phyloP scores from a whole-genome alignment of 2,888 invertebrate genomes.

The Bedellia somnulentella region DNA sequence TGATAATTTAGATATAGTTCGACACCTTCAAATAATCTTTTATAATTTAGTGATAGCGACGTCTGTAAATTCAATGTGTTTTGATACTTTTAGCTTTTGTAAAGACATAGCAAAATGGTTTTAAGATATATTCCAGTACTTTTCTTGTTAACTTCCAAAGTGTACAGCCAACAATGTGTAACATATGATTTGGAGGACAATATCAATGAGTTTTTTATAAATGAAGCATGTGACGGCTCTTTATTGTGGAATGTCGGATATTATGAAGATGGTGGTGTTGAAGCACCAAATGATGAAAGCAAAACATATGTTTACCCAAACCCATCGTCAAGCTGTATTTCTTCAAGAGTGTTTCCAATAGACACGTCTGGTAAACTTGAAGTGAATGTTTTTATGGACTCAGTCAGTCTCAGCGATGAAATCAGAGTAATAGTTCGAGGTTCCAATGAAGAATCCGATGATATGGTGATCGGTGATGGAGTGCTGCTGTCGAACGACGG shows the following conservation, averaged over 20 bases:
- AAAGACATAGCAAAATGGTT: too few species aligned
- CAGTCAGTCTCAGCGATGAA: constrained; percentile 13
- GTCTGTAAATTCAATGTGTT: too few species aligned
- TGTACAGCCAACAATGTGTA: constrained; percentile 18
- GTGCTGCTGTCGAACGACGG: constrained; percentile 1
- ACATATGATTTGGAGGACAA: constrained; percentile 22
- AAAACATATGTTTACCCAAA: constrained; percentile 16
- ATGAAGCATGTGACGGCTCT: constrained; percentile 13
- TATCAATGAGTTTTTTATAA: constrained; percentile 16
- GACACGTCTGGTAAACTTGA: constrained; percentile 19
- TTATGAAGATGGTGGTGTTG: constrained; percentile 15
- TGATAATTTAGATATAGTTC: too few species aligned
- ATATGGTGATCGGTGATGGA: constrained; percentile 4
- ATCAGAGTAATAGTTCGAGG: constrained; percentile 17
- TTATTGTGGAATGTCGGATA: constrained; percentile 16
- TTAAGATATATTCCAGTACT: constrained; percentile 6
- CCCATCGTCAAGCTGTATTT: constrained; percentile 13
- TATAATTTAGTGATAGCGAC: too few species aligned
- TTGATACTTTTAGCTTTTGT: too few species aligned
- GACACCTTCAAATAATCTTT: too few species aligned
- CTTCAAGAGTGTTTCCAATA: constrained; percentile 17
- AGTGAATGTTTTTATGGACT: constrained; percentile 20
- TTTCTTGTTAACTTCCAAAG: constrained; percentile 13
- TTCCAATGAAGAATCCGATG: constrained; percentile 13
- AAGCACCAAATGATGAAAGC: constrained; percentile 13